Conservation (phyloP, 2,888 invertebrate genomes). For the Pammene aurita region DNA sequence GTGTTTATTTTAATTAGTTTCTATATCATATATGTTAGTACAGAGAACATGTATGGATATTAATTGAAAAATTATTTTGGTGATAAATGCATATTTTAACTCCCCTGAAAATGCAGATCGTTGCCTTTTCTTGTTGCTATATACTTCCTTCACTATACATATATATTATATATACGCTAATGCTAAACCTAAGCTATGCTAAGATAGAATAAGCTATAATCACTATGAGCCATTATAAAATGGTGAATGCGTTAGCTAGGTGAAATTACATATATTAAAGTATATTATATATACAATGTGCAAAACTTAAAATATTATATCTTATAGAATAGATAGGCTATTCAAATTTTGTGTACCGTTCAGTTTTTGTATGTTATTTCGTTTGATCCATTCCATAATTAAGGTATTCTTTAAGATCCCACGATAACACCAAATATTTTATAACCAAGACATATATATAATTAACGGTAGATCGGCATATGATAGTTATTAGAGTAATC, state of each 20-base stretch:
- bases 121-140: conserved; percentile 69
- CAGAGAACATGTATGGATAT: conserved; percentile 2
- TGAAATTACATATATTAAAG: conserved; percentile 70
- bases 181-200: conserved; percentile 12
- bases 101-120: conserved; percentile 46
- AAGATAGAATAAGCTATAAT: conserved; percentile 50
- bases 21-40: background rate
- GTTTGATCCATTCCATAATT: conserved; percentile 58
- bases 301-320: conserved; percentile 56
- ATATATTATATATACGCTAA: conserved; percentile 53
- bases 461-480: conserved; percentile 57
- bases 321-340: conserved; percentile 77
- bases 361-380: conserved; percentile 46
- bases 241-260: conserved; percentile 68
- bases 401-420: conserved; percentile 72
- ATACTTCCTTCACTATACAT: conserved; percentile 66
- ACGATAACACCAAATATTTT: conserved; percentile 68
- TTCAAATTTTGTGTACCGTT: conserved; percentile 61
- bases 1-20: background rate
- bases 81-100: conserved; percentile 1
- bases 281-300: conserved; percentile 69
- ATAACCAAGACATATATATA: conserved; percentile 53
- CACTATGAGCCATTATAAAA: conserved; percentile 59
- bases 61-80: background rate
- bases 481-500: conserved; percentile 47